These are phyloP conservation scores for Periphyllus acericola DNA, from an alignment of 2,888 invertebrate genomes.

Conservation along the genomic window DNA sequence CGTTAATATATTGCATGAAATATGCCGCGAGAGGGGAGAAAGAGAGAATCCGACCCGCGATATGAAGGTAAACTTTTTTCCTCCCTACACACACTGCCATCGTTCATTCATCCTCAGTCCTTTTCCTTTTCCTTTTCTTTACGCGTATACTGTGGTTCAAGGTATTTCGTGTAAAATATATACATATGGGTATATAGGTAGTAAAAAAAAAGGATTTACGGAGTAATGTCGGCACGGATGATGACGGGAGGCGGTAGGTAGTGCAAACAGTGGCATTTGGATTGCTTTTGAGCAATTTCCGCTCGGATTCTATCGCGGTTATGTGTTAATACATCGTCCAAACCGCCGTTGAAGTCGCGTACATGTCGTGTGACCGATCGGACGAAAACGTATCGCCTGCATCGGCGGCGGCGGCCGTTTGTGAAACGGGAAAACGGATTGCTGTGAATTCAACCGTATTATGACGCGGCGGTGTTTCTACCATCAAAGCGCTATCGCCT, in stretches of 20 bases:
- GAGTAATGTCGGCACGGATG: neutral
- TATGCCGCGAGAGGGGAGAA: neutral
- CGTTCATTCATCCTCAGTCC: neutral
- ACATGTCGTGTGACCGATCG: neutral
- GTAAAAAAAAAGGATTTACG: neutral
- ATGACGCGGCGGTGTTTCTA: constrained; percentile 19
- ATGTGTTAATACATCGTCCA: constrained; percentile 49
- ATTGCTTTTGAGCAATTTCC: constrained; percentile 52
- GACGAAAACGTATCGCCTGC: constrained; percentile 9
- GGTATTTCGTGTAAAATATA: neutral
- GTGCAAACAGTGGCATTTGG: neutral
- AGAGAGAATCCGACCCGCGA: neutral
- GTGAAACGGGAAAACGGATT: constrained; percentile 36
- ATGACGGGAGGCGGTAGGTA: neutral
- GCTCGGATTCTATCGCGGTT: constrained; percentile 14
- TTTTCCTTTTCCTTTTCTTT: neutral
- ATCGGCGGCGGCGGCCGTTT: neutral
- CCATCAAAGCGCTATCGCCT: constrained; percentile 20
- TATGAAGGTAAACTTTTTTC: neutral
- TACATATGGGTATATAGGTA: neutral
- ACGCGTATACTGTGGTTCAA: neutral
- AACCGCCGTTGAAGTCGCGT: neutral
- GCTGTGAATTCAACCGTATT: constrained; percentile 39
- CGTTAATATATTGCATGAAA: neutral
- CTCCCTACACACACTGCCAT: neutral